Evolutionary conservation across 1,140 invertebrate species (phyloP), one percentile per base, ranked within the genome.

Genomic region (Physella acuta): DNA sequence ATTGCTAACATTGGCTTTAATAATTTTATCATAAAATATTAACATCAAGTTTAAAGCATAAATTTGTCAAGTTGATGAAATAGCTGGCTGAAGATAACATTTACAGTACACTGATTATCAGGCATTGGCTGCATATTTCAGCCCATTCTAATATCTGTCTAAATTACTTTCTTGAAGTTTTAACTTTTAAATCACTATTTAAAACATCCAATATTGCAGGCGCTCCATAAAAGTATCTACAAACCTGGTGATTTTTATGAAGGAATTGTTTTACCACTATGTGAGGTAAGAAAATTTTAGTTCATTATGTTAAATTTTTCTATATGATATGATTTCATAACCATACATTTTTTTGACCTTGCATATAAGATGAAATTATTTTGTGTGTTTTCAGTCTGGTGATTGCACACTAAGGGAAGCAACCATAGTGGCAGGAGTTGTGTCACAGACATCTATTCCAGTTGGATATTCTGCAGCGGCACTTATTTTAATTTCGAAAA

Each of bases 241-340:
- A 99, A 99, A 82, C 96, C 97, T 53, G 94, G 92, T 59, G 97
- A 93, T n/a, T 99, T 99, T 79, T 98, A 98, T 92, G 99, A 99
- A 87, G 97, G 97, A 75, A 91, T 98, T 76, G 85, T 98, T 34
- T 78, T 98, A 44, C 95, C 96, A 2, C 85, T 98, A 20, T 91
- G 95, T 78, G 92, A 95, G 85, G 91, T 90, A 84, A 77, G 76
- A 72, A 31, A 2, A n/a, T n/a, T n/a, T n/a, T n/a, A n/a, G n/a
- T n/a, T n/a, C n/a, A n/a, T n/a, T n/a, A n/a, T n/a, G n/a, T n/a
- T n/a, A n/a, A n/a, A n/a, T n/a, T n/a, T n/a, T n/a, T n/a, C 28
- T 56, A 56, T 56, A 28, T 14, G 28, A n/a, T 56, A 14, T 11
- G 26, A 11, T 56, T 8, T 56, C 11, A 8, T 56, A n/a, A 14